These are phyloP conservation scores for Drosophila prosaltans DNA, from an alignment of 1,140 invertebrate species.

Conservation along the genomic window DNA sequence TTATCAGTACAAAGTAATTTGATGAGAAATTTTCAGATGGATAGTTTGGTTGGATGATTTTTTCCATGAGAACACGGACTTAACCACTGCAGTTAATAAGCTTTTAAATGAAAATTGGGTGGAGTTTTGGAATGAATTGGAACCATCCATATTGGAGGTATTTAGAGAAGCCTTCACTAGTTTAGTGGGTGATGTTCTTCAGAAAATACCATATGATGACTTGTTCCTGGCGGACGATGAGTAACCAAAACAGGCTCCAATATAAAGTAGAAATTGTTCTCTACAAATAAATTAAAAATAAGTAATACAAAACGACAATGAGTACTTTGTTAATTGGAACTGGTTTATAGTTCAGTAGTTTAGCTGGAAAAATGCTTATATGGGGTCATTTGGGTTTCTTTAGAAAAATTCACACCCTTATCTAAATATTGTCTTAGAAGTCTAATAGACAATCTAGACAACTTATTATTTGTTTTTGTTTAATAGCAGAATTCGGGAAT, in stretches of 20 bases:
- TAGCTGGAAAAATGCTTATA: background rate
- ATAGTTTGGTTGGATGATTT: slow-evolving; percentile 44
- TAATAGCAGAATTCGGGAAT: too few species aligned
- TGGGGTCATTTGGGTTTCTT: background rate
- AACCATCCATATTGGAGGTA: slow-evolving; percentile 31
- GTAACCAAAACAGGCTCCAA: background rate
- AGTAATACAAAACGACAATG: background rate
- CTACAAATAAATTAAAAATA: background rate
- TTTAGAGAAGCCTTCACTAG: slow-evolving; percentile 29
- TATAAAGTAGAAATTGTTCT: background rate
- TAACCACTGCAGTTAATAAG: slow-evolving; percentile 40
- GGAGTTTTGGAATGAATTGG: slow-evolving; percentile 47
- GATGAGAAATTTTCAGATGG: too few species aligned
- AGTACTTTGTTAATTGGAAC: background rate
- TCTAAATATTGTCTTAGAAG: too few species aligned
- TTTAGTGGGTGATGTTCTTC: slow-evolving; percentile 34
- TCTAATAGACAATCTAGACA: too few species aligned
- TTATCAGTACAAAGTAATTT: background rate
- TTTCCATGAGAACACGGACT: slow-evolving; percentile 38
- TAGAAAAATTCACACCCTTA: too few species aligned
- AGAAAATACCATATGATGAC: slow-evolving; percentile 45
- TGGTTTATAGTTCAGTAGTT: background rate
- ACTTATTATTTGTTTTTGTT: too few species aligned
- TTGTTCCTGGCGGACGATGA: slow-evolving; percentile 18
- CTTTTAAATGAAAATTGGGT: slow-evolving; percentile 46